These are phyloP conservation scores for Ctenoplectra terminalis DNA, from an alignment of 1,140 invertebrate genomes.

Conservation along the genomic window DNA sequence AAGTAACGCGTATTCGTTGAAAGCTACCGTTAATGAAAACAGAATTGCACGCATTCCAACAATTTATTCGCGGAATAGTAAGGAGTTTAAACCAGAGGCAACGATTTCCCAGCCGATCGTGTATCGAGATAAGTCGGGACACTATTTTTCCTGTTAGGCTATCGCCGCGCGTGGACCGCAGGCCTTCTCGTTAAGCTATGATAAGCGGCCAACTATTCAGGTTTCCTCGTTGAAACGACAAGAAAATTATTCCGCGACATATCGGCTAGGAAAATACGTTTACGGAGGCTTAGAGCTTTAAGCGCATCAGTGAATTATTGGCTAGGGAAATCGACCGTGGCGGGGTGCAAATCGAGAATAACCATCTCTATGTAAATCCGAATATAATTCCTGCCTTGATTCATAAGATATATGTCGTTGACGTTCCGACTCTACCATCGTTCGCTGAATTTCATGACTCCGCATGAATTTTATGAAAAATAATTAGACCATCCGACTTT, in stretches of 20 bases:
- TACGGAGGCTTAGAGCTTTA: constrained; percentile 50
- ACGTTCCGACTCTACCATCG: constrained; percentile 28
- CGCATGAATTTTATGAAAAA: constrained; percentile 38
- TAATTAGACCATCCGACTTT: constrained; percentile 2
- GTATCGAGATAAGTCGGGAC: constrained; percentile 18
- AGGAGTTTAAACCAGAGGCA: not conserved
- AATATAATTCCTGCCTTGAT: constrained; percentile 44
- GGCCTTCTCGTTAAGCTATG: constrained; percentile 18
- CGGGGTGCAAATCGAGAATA: constrained; percentile 56
- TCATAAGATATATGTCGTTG: constrained; percentile 54
- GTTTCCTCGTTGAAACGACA: constrained; percentile 5
- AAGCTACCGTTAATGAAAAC: not conserved
- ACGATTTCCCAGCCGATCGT: constrained; percentile 27
- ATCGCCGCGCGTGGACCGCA: constrained; percentile 1
- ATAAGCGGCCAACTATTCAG: constrained; percentile 28
- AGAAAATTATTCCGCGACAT: constrained; percentile 54
- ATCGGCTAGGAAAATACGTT: constrained; percentile 54
- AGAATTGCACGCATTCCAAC: not conserved
- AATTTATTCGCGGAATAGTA: constrained; percentile 5
- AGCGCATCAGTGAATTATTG: constrained; percentile 49
- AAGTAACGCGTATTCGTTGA: not conserved
- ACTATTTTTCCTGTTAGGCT: constrained; percentile 45
- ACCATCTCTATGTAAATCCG: constrained; percentile 56
- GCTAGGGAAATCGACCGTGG: constrained; percentile 47
- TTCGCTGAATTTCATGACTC: constrained; percentile 37